Percentiles rank a stretch among this genome's conserved stretches.
These are phyloP conservation scores for Nothobranchius kuhntae DNA, from an alignment of 2,113 vertebrate species.

Conservation along the genomic window DNA sequence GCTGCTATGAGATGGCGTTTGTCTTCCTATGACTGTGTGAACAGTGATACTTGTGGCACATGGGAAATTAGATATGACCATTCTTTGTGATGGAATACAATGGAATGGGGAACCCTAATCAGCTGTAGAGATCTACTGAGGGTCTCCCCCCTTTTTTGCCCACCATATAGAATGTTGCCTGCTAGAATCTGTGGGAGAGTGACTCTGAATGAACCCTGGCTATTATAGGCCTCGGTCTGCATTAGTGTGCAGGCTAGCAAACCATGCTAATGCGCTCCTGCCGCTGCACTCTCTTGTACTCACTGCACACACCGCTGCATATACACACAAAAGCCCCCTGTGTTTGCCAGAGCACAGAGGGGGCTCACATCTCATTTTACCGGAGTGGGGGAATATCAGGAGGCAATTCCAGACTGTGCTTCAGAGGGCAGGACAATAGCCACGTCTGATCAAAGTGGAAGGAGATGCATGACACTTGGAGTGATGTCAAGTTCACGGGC, in stretches of 20 bases:
- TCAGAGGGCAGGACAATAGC: slow-evolving; percentile 79
- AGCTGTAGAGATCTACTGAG: slow-evolving; percentile 56
- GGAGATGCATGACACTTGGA: slow-evolving; percentile 74
- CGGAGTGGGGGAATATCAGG: slow-evolving; percentile 65
- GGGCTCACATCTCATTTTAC: slow-evolving; percentile 83
- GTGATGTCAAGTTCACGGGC: slow-evolving; percentile 73
- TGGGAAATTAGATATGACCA: slow-evolving; percentile 68
- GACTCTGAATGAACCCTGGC: slow-evolving; percentile 62
- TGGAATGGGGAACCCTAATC: slow-evolving; percentile 62
- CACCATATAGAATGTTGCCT: slow-evolving; percentile 74
- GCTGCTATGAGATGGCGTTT: slow-evolving; percentile 68
- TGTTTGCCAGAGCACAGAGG: slow-evolving; percentile 81
- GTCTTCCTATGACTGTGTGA: slow-evolving; percentile 54
- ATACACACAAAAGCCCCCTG: slow-evolving; percentile 83
- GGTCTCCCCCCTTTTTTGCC: slow-evolving; percentile 43
- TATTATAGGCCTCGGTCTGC: slow-evolving; percentile 59
- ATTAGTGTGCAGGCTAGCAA: slow-evolving; percentile 75
- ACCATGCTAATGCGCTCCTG: slow-evolving; percentile 62
- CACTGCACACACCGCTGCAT: slow-evolving; percentile 31
- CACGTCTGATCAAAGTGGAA: slow-evolving; percentile 84
- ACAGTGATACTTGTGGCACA: slow-evolving; percentile 64
- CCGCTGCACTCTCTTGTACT: slow-evolving; percentile 33
- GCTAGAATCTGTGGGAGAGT: slow-evolving; percentile 71
- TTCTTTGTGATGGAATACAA: slow-evolving; percentile 66
- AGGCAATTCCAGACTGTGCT: slow-evolving; percentile 75